phyloP scores from a whole-genome alignment of 2,888 invertebrate genomes.

The Oxystoma pomonae region DNA sequence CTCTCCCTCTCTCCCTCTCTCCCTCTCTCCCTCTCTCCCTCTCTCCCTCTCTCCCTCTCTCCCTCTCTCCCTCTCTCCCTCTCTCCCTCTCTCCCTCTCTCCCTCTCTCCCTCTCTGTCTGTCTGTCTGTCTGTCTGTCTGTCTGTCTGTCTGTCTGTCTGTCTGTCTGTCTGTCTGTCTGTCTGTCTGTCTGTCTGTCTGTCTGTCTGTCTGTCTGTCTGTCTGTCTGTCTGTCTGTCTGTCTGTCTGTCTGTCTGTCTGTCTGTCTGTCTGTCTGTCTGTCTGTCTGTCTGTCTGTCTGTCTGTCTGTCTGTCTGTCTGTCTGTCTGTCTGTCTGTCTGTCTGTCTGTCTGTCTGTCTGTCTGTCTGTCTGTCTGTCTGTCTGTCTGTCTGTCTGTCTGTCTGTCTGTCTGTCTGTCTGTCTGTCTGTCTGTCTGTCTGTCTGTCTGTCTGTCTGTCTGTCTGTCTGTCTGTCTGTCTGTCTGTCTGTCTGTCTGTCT shows the following conservation, averaged over 20 bases:
- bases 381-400: too few relatives aligned
- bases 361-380: too few relatives aligned
- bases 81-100: not conserved
- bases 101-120: not conserved
- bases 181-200: not conserved
- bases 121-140: not conserved
- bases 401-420: too few relatives aligned
- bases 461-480: too few relatives aligned
- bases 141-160: not conserved
- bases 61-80: not conserved
- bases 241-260: not conserved
- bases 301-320: too few relatives aligned
- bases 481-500: too few relatives aligned
- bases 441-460: too few relatives aligned
- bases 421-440: too few relatives aligned
- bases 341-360: too few relatives aligned
- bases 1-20: not conserved
- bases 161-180: not conserved
- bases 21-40: not conserved
- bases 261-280: too few relatives aligned
- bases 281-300: too few relatives aligned
- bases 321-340: too few relatives aligned
- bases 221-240: not conserved
- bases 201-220: not conserved
- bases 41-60: not conserved